phyloP scores from a whole-genome alignment of 2,797 vertebrate genomes.

The Hippopotamyrus pictus region DNA sequence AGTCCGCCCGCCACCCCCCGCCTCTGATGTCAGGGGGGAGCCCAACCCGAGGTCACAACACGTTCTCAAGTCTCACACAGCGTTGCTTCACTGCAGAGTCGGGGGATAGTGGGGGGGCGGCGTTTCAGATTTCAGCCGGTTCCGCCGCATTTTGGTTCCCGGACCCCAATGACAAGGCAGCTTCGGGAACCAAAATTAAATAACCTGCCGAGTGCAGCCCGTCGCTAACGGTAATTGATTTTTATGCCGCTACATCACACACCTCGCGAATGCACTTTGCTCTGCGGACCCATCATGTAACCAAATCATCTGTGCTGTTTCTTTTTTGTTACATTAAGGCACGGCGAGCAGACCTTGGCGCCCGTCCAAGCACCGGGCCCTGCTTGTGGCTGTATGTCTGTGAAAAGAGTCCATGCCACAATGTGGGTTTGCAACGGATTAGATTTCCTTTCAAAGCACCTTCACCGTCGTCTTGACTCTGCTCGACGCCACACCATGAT shows the following conservation, averaged over 20 bases:
- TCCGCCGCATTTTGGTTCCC: background rate
- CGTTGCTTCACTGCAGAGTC: background rate
- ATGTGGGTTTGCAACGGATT: slow-evolving; percentile 12
- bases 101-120: background rate
- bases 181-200: slow-evolving; percentile 4
- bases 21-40: background rate
- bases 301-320: background rate
- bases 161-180: background rate
- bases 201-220: background rate
- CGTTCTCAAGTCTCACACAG: background rate
- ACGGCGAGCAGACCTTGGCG: background rate
- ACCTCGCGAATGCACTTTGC: background rate
- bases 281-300: background rate
- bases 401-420: background rate
- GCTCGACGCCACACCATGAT: background rate
- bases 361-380: background rate
- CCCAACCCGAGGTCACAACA: background rate
- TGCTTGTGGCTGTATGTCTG: background rate
- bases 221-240: background rate
- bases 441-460: slow-evolving; percentile 18
- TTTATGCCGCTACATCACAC: background rate
- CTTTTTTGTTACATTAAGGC: background rate
- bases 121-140: background rate
- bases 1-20: background rate
- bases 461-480: background rate